These are phyloP conservation scores for Calephelis nemesis DNA, from an alignment of 1,140 invertebrate species.

Conservation along the genomic window DNA sequence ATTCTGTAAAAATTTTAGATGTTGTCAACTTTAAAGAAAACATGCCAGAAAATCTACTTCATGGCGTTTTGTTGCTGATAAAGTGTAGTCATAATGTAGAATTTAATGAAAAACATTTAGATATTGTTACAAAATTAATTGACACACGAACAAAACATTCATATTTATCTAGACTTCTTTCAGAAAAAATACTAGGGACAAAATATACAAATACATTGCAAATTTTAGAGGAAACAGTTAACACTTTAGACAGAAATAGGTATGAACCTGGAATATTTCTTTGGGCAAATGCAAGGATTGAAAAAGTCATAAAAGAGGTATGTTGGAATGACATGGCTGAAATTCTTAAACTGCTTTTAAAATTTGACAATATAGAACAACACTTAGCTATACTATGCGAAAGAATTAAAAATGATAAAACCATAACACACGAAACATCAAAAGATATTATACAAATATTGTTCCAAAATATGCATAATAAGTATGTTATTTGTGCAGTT, in stretches of 20 bases:
- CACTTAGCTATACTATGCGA: slow-evolving; percentile 42
- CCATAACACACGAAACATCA: slow-evolving; percentile 33
- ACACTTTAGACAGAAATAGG: slow-evolving; percentile 31
- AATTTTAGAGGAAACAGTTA: slow-evolving; percentile 36
- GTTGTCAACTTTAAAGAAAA: slow-evolving; percentile 33
- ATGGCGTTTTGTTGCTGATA: slow-evolving; percentile 58
- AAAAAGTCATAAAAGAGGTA: slow-evolving; percentile 38
- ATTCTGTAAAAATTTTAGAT: slow-evolving; percentile 42
- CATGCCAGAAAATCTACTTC: slow-evolving; percentile 57
- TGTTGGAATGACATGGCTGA: slow-evolving; percentile 43
- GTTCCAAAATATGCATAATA: slow-evolving; percentile 20
- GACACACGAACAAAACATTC: slow-evolving; percentile 39
- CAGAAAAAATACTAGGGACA: slow-evolving; percentile 45
- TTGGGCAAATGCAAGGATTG: slow-evolving; percentile 48
- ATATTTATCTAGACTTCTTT: slow-evolving; percentile 46
- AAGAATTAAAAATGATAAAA: slow-evolving; percentile 38
- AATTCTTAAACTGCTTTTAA: slow-evolving; percentile 40
- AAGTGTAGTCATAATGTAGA: slow-evolving; percentile 42
- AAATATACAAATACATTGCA: slow-evolving; percentile 28
- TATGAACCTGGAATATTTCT: slow-evolving; percentile 44
- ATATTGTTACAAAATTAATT: neutral
- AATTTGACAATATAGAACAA: slow-evolving; percentile 46
- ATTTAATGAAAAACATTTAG: slow-evolving; percentile 23
- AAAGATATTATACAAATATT: slow-evolving; percentile 40
- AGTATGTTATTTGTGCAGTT: slow-evolving; percentile 22